Evolutionary conservation across 2,113 vertebrate genomes (phyloP).

Genomic region (Microtus pennsylvanicus): DNA sequence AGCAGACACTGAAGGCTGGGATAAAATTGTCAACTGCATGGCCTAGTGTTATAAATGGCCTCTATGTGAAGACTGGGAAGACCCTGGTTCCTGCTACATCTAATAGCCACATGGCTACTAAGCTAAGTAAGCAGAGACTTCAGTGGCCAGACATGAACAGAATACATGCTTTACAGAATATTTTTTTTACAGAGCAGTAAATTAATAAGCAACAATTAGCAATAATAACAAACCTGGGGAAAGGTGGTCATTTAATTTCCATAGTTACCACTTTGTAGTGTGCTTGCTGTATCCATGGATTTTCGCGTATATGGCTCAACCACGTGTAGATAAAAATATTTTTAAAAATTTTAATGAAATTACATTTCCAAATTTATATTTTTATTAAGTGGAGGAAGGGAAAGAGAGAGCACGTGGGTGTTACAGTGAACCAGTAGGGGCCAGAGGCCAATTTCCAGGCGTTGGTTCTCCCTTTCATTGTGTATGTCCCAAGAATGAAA

Average conservation of each 20-base stretch:
- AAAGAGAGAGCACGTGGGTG: too few species aligned
- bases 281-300: background rate
- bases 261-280: background rate
- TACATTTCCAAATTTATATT: background rate
- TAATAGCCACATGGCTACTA: background rate
- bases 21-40: background rate
- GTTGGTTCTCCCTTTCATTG: background rate
- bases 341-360: background rate
- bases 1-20: background rate
- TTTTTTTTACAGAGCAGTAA: constrained; percentile 1
- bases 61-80: background rate
- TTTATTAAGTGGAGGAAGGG: background rate
- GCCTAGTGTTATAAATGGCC: background rate
- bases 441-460: background rate
- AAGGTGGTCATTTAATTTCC: background rate
- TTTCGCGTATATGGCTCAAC: background rate
- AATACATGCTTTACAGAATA: background rate
- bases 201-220: background rate
- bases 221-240: background rate
- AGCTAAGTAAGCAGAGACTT: background rate
- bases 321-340: background rate
- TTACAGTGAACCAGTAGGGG: background rate
- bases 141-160: background rate
- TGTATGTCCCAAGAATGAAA: background rate
- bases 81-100: background rate